Base-by-base conservation (phyloP, 1,140 invertebrate species). In the Palaemon carinicauda region DNA sequence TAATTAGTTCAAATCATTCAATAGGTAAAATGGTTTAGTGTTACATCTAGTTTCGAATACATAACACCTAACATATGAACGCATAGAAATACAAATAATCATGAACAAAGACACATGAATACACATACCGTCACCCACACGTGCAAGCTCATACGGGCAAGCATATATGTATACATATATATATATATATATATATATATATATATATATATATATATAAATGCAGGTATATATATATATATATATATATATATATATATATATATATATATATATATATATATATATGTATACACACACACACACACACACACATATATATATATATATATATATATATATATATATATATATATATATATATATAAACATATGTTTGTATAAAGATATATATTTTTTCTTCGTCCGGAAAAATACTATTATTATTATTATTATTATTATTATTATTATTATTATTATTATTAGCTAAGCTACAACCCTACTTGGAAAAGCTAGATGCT, bases 101-200 rank as follows among this genome's bases (percentile, higher is more conserved):
- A 60, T 29, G 56, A 31, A 60, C 31, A 60, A 56, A 80, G 29
- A 80, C 29, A 60, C 56, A 60, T 80, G 56, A 31, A 80, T 80
- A 80, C 56, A 29, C 31, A 80, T 60, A 80, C n/a, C n/a, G n/a
- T n/a, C n/a, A n/a, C n/a, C n/a, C n/a, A n/a, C n/a, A n/a, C n/a
- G n/a, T n/a, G n/a, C n/a, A n/a, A n/a, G n/a, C n/a, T n/a, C n/a
- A n/a, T n/a, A n/a, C n/a, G n/a, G n/a, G n/a, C n/a, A n/a, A n/a
- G n/a, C n/a, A n/a, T 80, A 56, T 80, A 60, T 60, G 31, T 60
- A 80, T 60, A 80, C 56, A 60, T 60, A 60, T 60, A 80, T 80
- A 65, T 60, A 80, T 65, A 80, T 80, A 24, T 60, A 65, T 31
- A 80, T 60, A 33, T 60, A 60, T 33, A 53, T 27, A 79, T 52